phyloP scores from a whole-genome alignment of 1,140 invertebrate genomes.

The Drosophila quadrilineata region DNA sequence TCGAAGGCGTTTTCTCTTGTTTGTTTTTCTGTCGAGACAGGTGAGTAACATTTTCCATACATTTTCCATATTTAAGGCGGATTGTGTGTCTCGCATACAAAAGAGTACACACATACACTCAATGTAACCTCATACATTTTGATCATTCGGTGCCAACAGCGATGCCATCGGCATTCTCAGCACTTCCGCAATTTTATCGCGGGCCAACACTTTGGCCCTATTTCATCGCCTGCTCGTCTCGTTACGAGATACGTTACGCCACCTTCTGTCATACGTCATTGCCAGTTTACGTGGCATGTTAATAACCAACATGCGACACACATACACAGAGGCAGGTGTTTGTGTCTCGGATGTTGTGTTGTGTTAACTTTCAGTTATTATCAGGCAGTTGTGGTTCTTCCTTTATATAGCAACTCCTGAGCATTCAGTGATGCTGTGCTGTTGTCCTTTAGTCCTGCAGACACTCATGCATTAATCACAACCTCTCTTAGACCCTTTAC shows the following conservation, averaged over 20 bases:
- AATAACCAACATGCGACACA: constrained; percentile 21
- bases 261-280: constrained; percentile 44
- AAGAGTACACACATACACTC: constrained; percentile 25
- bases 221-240: constrained; percentile 21
- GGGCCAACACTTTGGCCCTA: constrained; percentile 46
- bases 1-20: constrained; percentile 38
- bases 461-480: constrained; percentile 41
- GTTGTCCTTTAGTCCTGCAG: not conserved
- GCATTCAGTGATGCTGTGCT: not conserved
- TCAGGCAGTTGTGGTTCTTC: not conserved
- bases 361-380: constrained; percentile 18
- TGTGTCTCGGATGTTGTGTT: not conserved
- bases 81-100: constrained; percentile 62
- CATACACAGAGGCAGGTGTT: not conserved
- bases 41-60: constrained; percentile 52
- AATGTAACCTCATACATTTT: constrained; percentile 17
- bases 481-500: constrained; percentile 14
- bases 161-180: constrained; percentile 73
- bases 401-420: too few species aligned
- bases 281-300: constrained; percentile 34
- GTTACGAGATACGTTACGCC: constrained; percentile 23
- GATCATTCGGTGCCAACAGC: constrained; percentile 22
- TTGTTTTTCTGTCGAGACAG: constrained; percentile 45
- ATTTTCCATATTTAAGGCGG: constrained; percentile 50
- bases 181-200: constrained; percentile 76